A percentile compares a stretch with the other conserved stretches of the same genome.
phyloP scores from a whole-genome alignment of 2,888 invertebrate genomes.

The Chrysina gloriosa region DNA sequence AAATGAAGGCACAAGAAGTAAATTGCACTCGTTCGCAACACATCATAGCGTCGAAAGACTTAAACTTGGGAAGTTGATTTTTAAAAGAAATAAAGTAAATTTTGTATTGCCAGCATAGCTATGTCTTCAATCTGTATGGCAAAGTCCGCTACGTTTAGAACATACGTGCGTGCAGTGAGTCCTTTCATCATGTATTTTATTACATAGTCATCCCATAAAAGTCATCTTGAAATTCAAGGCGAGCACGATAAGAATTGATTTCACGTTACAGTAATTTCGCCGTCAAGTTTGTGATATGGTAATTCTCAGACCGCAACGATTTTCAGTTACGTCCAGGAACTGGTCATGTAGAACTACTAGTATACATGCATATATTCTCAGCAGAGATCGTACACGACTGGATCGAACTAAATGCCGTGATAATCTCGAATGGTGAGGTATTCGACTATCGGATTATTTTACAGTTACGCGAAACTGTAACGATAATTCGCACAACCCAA shows the following conservation, averaged over 20 bases:
- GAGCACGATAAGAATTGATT: conserved; percentile 2
- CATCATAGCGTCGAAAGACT: no score
- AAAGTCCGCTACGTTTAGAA: no score
- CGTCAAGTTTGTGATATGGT: not conserved
- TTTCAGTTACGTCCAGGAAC: not conserved
- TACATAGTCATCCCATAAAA: not conserved
- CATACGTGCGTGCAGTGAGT: not conserved
- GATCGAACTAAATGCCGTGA: not conserved
- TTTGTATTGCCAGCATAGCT: no score
- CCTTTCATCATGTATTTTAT: conserved; percentile 12
- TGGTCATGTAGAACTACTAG: not conserved
- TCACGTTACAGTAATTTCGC: conserved; percentile 14
- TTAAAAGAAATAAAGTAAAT: no score
- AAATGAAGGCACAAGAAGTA: no score
- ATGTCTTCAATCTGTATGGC: no score
- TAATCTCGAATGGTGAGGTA: not conserved
- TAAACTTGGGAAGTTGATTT: no score
- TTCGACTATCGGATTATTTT: not conserved
- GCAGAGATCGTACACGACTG: not conserved
- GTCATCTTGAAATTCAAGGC: not conserved
- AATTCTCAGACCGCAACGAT: not conserved
- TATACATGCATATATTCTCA: not conserved
- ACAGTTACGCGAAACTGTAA: conserved; percentile 3
- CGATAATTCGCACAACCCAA: not conserved
- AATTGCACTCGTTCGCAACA: no score